phyloP scores from a whole-genome alignment of 2,797 vertebrate genomes.

The Adrianichthys oophorus region DNA sequence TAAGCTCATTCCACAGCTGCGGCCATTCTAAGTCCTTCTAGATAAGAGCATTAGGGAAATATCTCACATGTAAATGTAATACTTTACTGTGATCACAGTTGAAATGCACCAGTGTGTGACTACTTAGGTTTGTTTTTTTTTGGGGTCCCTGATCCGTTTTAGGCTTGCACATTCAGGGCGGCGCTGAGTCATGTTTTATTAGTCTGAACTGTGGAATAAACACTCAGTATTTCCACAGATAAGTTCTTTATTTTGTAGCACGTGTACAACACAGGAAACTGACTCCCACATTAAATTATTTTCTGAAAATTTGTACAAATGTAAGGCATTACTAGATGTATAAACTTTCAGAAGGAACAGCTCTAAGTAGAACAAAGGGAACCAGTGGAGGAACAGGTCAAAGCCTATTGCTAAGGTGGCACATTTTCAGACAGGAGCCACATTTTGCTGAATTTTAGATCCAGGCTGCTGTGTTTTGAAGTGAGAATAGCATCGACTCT shows the following conservation, averaged over 20 bases:
- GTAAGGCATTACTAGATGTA: too few relatives aligned
- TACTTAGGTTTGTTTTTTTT: slow-evolving; percentile 2
- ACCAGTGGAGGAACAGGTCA: neutral
- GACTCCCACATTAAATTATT: neutral
- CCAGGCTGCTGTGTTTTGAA: slow-evolving; percentile 39
- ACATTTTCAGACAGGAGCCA: slow-evolving; percentile 28
- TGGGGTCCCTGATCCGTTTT: slow-evolving; percentile 11
- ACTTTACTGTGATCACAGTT: slow-evolving; percentile 38
- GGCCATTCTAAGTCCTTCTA: slow-evolving; percentile 33
- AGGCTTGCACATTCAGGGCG: slow-evolving; percentile 4
- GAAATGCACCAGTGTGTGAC: slow-evolving; percentile 20
- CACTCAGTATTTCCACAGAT: slow-evolving; percentile 34
- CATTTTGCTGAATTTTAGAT: slow-evolving; percentile 22
- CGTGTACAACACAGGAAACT: slow-evolving; percentile 4
- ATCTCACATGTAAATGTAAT: slow-evolving; percentile 49
- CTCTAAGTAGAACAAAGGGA: neutral
- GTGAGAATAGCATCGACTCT: slow-evolving; percentile 57
- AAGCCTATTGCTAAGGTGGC: slow-evolving; percentile 24
- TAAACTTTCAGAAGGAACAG: too few relatives aligned
- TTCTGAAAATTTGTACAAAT: too few relatives aligned
- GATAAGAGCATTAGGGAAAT: slow-evolving; percentile 58
- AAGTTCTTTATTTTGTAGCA: slow-evolving; percentile 29
- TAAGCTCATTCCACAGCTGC: slow-evolving; percentile 34
- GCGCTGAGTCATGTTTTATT: slow-evolving; percentile 15
- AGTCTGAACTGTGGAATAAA: slow-evolving; percentile 15